phyloP scores from a whole-genome alignment of 2,888 invertebrate species.

The Hedya salicella region DNA sequence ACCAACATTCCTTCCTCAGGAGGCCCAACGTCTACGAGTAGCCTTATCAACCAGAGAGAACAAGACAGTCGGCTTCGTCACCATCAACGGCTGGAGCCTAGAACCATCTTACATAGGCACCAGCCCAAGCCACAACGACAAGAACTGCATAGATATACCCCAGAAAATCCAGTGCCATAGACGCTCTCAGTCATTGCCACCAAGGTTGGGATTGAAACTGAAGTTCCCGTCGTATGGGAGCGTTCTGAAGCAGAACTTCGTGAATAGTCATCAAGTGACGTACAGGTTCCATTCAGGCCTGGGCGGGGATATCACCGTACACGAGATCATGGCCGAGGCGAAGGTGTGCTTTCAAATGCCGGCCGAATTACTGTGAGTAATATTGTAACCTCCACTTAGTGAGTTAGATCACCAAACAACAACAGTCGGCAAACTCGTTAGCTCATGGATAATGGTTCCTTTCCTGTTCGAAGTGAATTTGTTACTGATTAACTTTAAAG shows the following conservation, averaged over 20 bases:
- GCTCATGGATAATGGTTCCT: too few species aligned
- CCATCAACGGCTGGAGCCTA: constrained; percentile 93
- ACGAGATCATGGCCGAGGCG: constrained; percentile 97
- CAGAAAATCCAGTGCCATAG: constrained; percentile 79
- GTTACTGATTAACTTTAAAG: too few species aligned
- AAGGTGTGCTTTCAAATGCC: constrained; percentile 94
- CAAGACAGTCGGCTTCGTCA: constrained; percentile 92
- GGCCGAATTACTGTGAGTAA: constrained; percentile 94
- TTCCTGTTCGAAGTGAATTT: too few species aligned
- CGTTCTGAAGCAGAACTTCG: constrained; percentile 88
- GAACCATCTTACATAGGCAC: constrained; percentile 90
- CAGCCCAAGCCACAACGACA: constrained; percentile 87
- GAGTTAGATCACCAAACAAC: too few species aligned
- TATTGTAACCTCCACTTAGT: constrained; percentile 9
- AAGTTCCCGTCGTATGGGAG: constrained; percentile 92
- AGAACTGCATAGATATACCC: constrained; percentile 71
- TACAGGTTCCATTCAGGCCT: constrained; percentile 96
- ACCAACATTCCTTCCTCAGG: constrained; percentile 56
- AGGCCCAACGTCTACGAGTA: constrained; percentile 84
- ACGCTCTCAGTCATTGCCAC: constrained; percentile 93
- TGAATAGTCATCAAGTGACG: constrained; percentile 90
- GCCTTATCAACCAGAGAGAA: constrained; percentile 86
- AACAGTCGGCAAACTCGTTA: too few species aligned
- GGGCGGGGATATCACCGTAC: constrained; percentile 96
- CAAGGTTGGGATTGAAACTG: constrained; percentile 91